These are phyloP conservation scores for Pica pica DNA, from an alignment of 2,113 vertebrate genomes.

Conservation along the genomic window DNA sequence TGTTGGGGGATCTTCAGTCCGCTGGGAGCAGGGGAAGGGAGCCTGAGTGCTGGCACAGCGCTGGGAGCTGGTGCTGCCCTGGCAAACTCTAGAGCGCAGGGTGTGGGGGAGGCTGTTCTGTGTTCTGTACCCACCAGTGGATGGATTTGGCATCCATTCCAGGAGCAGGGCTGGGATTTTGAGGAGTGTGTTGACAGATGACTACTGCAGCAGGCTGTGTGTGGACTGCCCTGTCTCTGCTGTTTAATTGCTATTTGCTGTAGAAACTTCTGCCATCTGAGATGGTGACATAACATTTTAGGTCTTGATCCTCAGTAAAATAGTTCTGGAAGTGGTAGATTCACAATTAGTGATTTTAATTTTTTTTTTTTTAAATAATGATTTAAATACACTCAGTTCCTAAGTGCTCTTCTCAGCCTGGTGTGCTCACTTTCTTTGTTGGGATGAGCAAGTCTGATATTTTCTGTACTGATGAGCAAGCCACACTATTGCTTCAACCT, in stretches of 20 bases:
- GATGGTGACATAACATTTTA: not conserved
- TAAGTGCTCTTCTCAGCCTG: not conserved
- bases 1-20: rapidly evolving
- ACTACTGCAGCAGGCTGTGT: not conserved
- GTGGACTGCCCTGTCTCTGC: not conserved
- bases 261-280: not conserved
- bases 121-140: not conserved
- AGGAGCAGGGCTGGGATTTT: not conserved
- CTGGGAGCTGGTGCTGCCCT: not conserved
- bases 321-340: not conserved
- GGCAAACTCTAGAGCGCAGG: not conserved
- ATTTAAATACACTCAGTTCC: not conserved
- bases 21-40: not conserved
- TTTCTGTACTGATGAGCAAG: not conserved
- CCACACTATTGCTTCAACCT: not conserved
- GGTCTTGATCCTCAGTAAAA: not conserved
- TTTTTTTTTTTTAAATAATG: not conserved
- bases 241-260: not conserved
- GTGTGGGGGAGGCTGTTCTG: not conserved
- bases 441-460: not conserved
- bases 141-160: not conserved
- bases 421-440: not conserved
- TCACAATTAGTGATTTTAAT: not conserved
- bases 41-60: rapidly evolving
- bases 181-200: not conserved